phyloP scores from a whole-genome alignment of 2,888 invertebrate genomes.

The Metallyticus violacea region DNA sequence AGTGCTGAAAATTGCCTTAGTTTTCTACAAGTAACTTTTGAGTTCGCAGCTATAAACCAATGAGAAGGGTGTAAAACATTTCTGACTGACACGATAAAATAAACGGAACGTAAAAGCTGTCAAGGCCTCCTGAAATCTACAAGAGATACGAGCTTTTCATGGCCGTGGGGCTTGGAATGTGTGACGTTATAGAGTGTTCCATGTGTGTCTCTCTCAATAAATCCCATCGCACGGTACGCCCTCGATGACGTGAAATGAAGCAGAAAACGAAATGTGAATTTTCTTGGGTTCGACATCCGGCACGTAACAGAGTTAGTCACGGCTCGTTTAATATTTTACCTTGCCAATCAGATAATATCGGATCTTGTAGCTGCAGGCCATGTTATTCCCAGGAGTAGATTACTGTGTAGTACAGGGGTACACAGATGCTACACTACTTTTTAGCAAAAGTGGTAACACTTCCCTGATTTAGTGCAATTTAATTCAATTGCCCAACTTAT shows the following conservation, averaged over 20 bases:
- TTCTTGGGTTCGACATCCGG: not conserved
- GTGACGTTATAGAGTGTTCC: too few relatives aligned
- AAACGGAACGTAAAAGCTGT: not conserved
- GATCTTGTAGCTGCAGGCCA: not conserved
- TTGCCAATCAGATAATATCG: not conserved
- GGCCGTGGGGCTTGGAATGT: not conserved
- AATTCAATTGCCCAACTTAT: too few relatives aligned
- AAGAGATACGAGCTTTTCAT: not conserved
- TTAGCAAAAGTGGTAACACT: too few relatives aligned
- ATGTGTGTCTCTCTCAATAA: not conserved
- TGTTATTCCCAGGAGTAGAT: too few relatives aligned
- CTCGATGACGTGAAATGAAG: not conserved
- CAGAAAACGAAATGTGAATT: not conserved
- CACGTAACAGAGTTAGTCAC: not conserved
- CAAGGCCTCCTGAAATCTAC: not conserved
- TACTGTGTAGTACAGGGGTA: too few relatives aligned
- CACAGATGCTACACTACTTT: too few relatives aligned
- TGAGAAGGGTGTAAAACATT: too few relatives aligned
- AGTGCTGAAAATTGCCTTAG: too few relatives aligned
- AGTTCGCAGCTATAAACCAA: too few relatives aligned
- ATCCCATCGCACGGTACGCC: not conserved
- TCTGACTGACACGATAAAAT: too few relatives aligned
- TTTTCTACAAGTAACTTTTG: too few relatives aligned
- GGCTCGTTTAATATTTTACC: not conserved
- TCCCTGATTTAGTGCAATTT: too few relatives aligned